Evolutionary conservation across 2,888 invertebrate species (phyloP).

Genomic region (Trichogramma evanescens): DNA sequence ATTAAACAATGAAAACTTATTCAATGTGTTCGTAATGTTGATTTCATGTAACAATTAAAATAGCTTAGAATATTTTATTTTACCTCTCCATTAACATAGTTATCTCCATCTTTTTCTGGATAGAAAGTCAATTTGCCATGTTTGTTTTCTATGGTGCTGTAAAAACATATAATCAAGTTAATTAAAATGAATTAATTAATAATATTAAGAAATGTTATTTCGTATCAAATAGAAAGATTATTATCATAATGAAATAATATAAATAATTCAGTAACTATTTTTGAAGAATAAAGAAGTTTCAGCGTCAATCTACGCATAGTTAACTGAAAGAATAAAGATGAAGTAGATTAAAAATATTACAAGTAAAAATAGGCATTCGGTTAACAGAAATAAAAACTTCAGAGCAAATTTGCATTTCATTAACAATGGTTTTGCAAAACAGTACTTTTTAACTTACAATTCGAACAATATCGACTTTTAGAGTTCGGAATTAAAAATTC

Average conservation of each 20-base stretch:
- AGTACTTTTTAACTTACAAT: too few relatives aligned
- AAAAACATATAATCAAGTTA: conserved; percentile 2
- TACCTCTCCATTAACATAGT: conserved; percentile 53
- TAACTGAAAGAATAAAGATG: too few relatives aligned
- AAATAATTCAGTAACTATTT: neutral
- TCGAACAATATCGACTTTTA: too few relatives aligned
- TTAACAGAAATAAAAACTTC: too few relatives aligned
- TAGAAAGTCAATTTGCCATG: conserved; percentile 47
- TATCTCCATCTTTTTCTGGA: conserved; percentile 50
- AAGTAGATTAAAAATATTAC: too few relatives aligned
- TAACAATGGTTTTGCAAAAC: too few relatives aligned
- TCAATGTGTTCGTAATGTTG: neutral
- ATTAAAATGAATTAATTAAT: too few relatives aligned
- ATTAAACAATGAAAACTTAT: neutral
- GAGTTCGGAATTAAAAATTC: too few relatives aligned
- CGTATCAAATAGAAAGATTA: neutral
- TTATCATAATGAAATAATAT: neutral
- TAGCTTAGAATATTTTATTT: neutral
- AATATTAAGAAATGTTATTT: neutral
- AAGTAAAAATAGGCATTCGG: too few relatives aligned
- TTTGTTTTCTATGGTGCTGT: conserved; percentile 50
- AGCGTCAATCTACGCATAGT: too few relatives aligned
- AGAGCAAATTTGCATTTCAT: too few relatives aligned
- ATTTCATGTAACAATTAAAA: conserved; percentile 2
- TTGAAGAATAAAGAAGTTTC: too few relatives aligned